Evolutionary conservation across 2,797 vertebrate genomes (phyloP).

Genomic region (Emydoidea blandingii): DNA sequence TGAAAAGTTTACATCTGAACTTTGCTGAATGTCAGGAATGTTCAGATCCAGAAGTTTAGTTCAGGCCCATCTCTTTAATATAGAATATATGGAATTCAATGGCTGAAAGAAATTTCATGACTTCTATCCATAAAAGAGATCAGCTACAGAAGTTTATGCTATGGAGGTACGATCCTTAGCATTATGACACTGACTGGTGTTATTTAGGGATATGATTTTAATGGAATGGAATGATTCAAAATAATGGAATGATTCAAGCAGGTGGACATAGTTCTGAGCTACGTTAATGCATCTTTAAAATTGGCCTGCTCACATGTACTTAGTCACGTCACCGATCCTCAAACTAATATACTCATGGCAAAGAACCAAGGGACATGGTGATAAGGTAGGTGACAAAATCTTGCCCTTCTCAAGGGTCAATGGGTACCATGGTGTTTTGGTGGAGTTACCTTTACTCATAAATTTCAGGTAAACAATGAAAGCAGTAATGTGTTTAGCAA

Average conservation of each 20-base stretch:
- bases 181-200: background rate
- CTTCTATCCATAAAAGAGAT: background rate
- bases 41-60: background rate
- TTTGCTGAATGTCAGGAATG: background rate
- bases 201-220: background rate
- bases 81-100: background rate
- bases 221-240: background rate
- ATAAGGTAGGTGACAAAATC: background rate
- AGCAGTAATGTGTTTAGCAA: background rate
- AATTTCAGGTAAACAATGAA: background rate
- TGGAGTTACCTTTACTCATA: fast-evolving
- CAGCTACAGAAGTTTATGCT: background rate
- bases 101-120: background rate
- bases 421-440: background rate
- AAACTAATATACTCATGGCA: background rate
- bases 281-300: background rate
- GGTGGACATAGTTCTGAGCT: background rate
- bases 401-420: background rate
- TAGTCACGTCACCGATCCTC: background rate
- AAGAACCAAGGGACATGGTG: background rate
- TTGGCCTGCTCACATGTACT: background rate
- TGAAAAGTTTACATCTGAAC: background rate
- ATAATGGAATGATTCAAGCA: background rate
- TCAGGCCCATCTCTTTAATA: background rate
- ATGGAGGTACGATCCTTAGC: background rate